Conservation (phyloP, 2,888 invertebrate species). For the Tachystola acroxantha region DNA sequence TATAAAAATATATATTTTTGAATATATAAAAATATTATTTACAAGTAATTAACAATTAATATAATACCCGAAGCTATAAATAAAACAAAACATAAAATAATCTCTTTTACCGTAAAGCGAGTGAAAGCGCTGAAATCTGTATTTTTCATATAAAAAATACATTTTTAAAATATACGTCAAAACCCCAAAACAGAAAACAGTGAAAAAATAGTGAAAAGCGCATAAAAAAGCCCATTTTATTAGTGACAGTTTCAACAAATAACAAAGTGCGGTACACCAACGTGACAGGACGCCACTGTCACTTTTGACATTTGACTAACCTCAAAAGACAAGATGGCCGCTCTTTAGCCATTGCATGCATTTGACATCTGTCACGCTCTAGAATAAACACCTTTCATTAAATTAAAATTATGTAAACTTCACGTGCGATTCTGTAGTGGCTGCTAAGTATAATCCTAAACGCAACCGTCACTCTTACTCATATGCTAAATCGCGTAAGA, state of each 20-base stretch:
- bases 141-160: background rate
- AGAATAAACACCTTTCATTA: slow-evolving; percentile 68
- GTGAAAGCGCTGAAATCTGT: background rate
- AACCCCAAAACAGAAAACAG: slow-evolving; percentile 12
- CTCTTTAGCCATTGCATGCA: slow-evolving; percentile 65
- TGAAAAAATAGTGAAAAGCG: slow-evolving; percentile 9
- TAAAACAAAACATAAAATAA: too few relatives aligned
- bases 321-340: slow-evolving; percentile 65
- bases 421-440: too few relatives aligned
- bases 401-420: too few relatives aligned
- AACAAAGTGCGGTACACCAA: background rate
- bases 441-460: too few relatives aligned
- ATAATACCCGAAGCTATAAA: too few relatives aligned
- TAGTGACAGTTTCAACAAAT: slow-evolving; percentile 20
- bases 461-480: too few relatives aligned
- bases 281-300: slow-evolving; percentile 29
- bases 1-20: too few relatives aligned
- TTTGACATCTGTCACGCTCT: slow-evolving; percentile 72
- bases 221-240: slow-evolving; percentile 21
- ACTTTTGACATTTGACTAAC: slow-evolving; percentile 57
- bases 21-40: too few relatives aligned
- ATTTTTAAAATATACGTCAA: too few relatives aligned
- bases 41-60: too few relatives aligned
- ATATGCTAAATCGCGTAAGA: too few relatives aligned
- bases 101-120: too few relatives aligned